Conservation (phyloP, 1,140 invertebrate genomes). For the Choristoneura fumiferana region DNA sequence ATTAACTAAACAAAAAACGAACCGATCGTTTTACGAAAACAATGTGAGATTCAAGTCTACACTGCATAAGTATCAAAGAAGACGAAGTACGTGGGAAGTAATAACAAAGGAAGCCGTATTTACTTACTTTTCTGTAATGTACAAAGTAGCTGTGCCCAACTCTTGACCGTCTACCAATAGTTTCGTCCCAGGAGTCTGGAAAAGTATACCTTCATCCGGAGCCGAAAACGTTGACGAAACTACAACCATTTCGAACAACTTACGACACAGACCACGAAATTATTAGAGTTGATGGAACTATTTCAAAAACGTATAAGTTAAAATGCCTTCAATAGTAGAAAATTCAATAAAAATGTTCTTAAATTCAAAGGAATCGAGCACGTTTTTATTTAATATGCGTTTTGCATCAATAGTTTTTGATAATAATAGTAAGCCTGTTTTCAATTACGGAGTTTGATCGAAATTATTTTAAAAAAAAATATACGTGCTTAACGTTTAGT, state of each 20-base stretch:
- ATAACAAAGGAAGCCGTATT: background rate
- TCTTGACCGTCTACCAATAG: slow-evolving; percentile 62
- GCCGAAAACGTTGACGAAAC: slow-evolving; percentile 61
- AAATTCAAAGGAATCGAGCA: slow-evolving; percentile 14
- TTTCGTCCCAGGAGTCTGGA: slow-evolving; percentile 56
- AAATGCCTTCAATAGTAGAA: background rate
- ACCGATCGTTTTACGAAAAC: too few relatives aligned
- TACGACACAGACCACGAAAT: background rate
- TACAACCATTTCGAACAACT: slow-evolving; percentile 57
- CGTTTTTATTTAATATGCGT: slow-evolving; percentile 9
- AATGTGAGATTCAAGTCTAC: too few relatives aligned
- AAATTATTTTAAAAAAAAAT: too few relatives aligned
- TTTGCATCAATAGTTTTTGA: slow-evolving; percentile 17
- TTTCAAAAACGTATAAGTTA: background rate
- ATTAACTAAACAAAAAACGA: too few relatives aligned
- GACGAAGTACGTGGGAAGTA: background rate
- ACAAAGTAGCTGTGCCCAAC: slow-evolving; percentile 63
- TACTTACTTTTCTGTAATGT: slow-evolving; percentile 67
- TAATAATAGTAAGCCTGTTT: slow-evolving; percentile 13
- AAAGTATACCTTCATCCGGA: slow-evolving; percentile 59
- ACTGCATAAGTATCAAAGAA: background rate
- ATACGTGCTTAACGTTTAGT: background rate
- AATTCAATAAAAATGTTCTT: slow-evolving; percentile 1
- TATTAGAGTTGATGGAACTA: background rate
- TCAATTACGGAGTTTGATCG: background rate